Evolutionary conservation across 1,140 invertebrate genomes (phyloP), one percentile per base, ranked within the genome.

Genomic region (Trialeurodes vaporariorum): DNA sequence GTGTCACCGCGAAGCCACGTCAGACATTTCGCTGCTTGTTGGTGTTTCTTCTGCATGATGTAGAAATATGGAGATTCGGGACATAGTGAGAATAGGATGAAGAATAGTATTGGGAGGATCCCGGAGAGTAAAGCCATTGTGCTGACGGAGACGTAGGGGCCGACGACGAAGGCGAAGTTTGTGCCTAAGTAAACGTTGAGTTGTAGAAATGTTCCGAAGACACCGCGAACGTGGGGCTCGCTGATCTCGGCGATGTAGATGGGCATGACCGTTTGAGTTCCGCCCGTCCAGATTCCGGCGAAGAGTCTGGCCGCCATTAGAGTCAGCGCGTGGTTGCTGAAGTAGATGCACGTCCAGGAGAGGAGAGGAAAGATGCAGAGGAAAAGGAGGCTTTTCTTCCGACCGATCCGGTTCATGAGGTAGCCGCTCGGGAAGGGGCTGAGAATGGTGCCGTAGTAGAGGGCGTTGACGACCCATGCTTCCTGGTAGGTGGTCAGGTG

Each of bases 131-230:
- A 61, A 1, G 68, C 64, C 22, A 74, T 21, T 2, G 63, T 60
- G 0, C 40, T 64, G 65, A 74, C 73, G 12, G 68, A 65, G 22
- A 72, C 65, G 25, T 67, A 11, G 0, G 84, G 79, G 1, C 93
- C 93, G 9, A 93, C 72, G 0, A 87, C 75, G 76, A 90, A 94
- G 0, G 87, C 85, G 58, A 87, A 80, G 0, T 94, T 78, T 64
- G 94, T 94, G 9, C 93, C 93, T 12, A 89, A 73, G 1, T 89
- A 90, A 1, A 94, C 82, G 70, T 90, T 87, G 1, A 95, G 79
- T 74, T 94, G 92, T 74, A 93, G 92, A 72, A 90, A 86, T 0
- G 91, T 87, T 0, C 92, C 92, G 2, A 76, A 72, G 23, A 69
- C 66, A 59, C 74, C 74, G 74, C 68, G 23, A 87, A 90, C 91